A percentile compares a stretch with the other conserved stretches of the same genome.
These are phyloP conservation scores for Pangasianodon hypophthalmus DNA, from an alignment of 2,113 vertebrate genomes.

Conservation along the genomic window DNA sequence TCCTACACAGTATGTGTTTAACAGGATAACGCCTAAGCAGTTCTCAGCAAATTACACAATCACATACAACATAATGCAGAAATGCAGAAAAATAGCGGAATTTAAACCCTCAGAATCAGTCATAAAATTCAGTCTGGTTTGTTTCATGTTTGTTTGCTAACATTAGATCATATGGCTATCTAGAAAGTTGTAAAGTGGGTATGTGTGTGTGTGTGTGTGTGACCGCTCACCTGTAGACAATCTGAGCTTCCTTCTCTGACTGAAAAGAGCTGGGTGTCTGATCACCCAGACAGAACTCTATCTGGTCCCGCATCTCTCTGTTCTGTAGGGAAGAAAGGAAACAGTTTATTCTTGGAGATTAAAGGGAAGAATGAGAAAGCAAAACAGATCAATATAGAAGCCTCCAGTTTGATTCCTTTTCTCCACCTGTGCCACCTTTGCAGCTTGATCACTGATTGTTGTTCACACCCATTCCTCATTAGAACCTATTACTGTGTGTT, in stretches of 20 bases:
- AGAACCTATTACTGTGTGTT: not conserved
- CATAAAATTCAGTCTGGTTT: no score
- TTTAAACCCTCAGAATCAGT: no score
- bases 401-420: not conserved
- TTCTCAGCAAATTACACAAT: not conserved
- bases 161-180: not conserved
- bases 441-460: not conserved
- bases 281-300: constrained; percentile 80
- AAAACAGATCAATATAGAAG: not conserved
- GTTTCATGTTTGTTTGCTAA: not conserved
- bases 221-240: constrained; percentile 76
- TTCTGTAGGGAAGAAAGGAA: constrained; percentile 73
- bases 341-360: not conserved
- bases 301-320: constrained; percentile 86
- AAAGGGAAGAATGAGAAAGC: not conserved
- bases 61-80: not conserved
- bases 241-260: constrained; percentile 74
- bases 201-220: constrained; percentile 18
- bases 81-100: no score
- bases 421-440: not conserved
- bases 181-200: not conserved
- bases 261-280: constrained; percentile 60
- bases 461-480: not conserved
- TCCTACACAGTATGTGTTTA: no score
- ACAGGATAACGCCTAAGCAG: no score